Evolutionary conservation across 2,888 invertebrate genomes (phyloP), one percentile per base, ranked within the genome.

Genomic region (Arenicola marina): DNA sequence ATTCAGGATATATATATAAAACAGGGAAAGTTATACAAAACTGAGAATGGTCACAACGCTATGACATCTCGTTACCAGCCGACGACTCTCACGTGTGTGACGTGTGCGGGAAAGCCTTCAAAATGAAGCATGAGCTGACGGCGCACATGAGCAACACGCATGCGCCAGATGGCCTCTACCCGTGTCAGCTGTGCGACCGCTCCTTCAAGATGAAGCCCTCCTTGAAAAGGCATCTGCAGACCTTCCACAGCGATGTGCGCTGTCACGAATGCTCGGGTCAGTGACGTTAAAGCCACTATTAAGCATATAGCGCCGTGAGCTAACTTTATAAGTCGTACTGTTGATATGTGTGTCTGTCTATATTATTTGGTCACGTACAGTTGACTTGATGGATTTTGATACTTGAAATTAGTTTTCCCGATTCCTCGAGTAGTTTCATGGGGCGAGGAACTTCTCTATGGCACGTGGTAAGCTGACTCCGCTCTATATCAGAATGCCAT

Each of bases 101-200:
- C 18, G 32, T 58, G 11, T 65, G 65, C 34, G 44, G 53, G 21
- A 65, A 61, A 38, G 44, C 31, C n/a, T 65, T 65, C 58, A 53
- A 46, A 58, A 26, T 61, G 54, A 57, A 48, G 21, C 53, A 57
- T 26, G 61, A 65, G 48, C 55, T 65, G 21, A 44, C 45, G 18
- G 34, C 32, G 31, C 65, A 65, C 55, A 32, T 61, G 7, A 56
- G 48, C 51, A 33, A 34, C n/a, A 62, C 57, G 3, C 65, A 65
- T 45, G 28, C 57, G 2, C 34, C 24, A 24, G 54, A 54, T 3
- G 54, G 61, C 21, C 43, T 21, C 38, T 54, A 33, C 31, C 32
- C 31, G 31, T 65, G 65, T 58, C 45, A 57, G 29, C 46, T 57
- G 21, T 65, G 65, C 46, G 31, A n/a, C 18, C 61, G 65, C n/a